Evolutionary conservation across 2,888 invertebrate genomes (phyloP), one percentile per base, ranked within the genome.

Genomic region (Nomada fabriciana): DNA sequence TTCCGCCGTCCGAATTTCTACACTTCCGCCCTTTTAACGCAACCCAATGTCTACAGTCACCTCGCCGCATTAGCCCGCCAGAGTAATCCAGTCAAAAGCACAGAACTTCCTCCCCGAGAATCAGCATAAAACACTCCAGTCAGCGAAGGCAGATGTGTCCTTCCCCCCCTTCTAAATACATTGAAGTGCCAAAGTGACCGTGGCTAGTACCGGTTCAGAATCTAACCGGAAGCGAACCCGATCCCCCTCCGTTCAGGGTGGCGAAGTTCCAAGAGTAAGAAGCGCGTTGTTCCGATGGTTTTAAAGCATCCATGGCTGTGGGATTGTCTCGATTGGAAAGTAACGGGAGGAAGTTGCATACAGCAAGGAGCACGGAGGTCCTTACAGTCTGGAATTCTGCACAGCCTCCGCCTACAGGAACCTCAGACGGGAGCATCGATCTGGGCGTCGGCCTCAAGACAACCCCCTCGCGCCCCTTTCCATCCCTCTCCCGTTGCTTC

Each of bases 381-480:
- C 82, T 86, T 81, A 78, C 81, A 71, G 82, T 79, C 83, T 80
- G 77, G 88, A 85, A 88, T 87, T 82, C 83, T 82, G 82, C 85
- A 86, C 88, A 90, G 91, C 91, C 90, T 90, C 89, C 90, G 88
- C 89, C 88, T 90, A 89, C 91, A 83, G 91, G 88, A 90, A 91
- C 90, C 92, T 93, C 92, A 92, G 93, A 93, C 92, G 91, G 86
- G 91, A 91, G 90, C 91, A 93, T 93, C 92, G 93, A 93, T 93
- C 92, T 92, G 93, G 93, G 93, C 93, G 93, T 92, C 93, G 93
- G 91, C 92, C 91, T 92, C 89, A 90, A 91, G 89, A 90, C 87
- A 87, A 83, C 85, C 89, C 89, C 87, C 87, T 83, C 86, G 73
- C 72, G 63, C 64, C 74, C 79, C 83, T 63, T 80, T 57, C 36